Percentiles rank a stretch among this genome's conserved stretches.
Evolutionary conservation across 2,113 vertebrate species (phyloP).

Genomic region (Clarias magur): DNA sequence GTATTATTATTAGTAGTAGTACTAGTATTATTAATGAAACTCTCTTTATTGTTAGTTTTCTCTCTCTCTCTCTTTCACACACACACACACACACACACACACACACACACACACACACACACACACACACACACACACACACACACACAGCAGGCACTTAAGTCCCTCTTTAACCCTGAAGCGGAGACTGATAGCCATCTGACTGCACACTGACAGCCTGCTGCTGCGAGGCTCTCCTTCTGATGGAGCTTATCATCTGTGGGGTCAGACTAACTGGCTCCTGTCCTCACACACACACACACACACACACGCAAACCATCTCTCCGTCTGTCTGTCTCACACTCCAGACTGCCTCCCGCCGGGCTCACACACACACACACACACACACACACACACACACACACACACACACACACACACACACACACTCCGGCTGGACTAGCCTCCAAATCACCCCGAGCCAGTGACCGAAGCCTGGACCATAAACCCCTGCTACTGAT

Average conservation of each 20-base stretch:
- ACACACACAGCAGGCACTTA: conserved; percentile 20
- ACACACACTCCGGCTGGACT: background rate
- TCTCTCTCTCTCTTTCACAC: too few relatives aligned
- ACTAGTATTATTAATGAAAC: too few relatives aligned
- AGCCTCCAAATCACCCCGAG: background rate
- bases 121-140: conserved; percentile 20
- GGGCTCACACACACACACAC: background rate
- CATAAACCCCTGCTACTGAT: background rate
- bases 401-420: background rate
- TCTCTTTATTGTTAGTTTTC: too few relatives aligned
- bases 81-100: background rate
- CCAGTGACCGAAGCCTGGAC: background rate
- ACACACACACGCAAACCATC: background rate
- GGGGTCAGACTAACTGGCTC: conserved; percentile 61
- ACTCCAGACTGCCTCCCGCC: background rate
- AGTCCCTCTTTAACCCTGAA: conserved; percentile 24
- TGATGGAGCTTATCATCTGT: conserved; percentile 42
- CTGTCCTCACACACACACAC: conserved; percentile 16
- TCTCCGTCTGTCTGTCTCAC: conserved; percentile 19
- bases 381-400: background rate
- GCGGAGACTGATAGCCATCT: conserved; percentile 52
- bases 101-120: conserved; percentile 13
- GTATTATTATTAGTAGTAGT: too few relatives aligned
- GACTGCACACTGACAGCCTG: conserved; percentile 44
- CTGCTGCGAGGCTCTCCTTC: conserved; percentile 9